Evolutionary conservation across 2,797 vertebrate species (phyloP).

Genomic region (Onychomys torridus): DNA sequence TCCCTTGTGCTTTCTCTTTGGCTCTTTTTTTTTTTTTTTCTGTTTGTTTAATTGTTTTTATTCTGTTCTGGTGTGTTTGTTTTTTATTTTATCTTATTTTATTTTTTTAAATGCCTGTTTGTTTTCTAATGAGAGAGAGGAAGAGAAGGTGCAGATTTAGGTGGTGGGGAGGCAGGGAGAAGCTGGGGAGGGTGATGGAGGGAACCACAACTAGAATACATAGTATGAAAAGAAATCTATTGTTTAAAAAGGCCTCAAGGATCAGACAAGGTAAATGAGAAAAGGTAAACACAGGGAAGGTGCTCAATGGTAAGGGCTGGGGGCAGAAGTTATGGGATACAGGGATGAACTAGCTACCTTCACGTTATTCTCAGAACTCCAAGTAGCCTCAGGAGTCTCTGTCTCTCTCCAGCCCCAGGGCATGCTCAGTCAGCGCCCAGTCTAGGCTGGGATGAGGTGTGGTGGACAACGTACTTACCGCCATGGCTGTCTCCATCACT

Average conservation of each 20-base stretch:
- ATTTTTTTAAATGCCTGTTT: neutral
- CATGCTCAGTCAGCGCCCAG: fast-evolving
- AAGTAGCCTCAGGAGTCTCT: neutral
- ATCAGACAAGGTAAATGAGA: neutral
- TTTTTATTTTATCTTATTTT: neutral
- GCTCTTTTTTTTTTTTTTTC: neutral
- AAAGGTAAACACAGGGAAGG: neutral
- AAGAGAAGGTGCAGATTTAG: neutral
- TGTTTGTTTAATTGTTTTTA: neutral
- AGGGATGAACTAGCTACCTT: neutral
- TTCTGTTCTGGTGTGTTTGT: neutral
- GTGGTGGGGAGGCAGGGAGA: neutral
- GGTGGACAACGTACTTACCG: constrained; percentile 86
- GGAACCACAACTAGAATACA: neutral
- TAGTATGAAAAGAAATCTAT: neutral
- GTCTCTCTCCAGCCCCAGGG: neutral
- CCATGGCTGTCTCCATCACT: constrained; percentile 95
- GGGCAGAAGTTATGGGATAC: no score
- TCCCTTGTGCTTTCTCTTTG: neutral
- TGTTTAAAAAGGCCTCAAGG: neutral
- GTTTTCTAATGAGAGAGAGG: neutral
- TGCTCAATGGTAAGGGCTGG: neutral
- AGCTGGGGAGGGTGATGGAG: neutral
- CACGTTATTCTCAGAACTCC: constrained; percentile 1
- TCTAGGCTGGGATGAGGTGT: neutral